These are phyloP conservation scores for Mythimna lalbum DNA, from an alignment of 2,888 invertebrate genomes.

Conservation along the genomic window DNA sequence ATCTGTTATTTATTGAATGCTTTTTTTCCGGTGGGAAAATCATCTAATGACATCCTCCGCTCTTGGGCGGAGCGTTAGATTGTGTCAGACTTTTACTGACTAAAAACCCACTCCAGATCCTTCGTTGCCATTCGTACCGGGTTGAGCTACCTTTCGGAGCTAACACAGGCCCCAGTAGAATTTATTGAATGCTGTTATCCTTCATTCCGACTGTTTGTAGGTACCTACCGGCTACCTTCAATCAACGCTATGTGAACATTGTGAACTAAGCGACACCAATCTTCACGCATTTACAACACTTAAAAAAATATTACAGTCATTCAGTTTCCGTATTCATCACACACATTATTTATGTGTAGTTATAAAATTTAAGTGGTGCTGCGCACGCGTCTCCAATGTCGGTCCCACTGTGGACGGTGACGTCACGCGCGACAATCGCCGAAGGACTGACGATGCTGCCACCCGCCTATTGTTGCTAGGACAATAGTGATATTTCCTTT, in stretches of 20 bases:
- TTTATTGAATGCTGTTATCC: not conserved
- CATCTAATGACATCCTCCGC: too few relatives aligned
- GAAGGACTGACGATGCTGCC: conserved; percentile 69
- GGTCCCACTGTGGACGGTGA: conserved; percentile 83
- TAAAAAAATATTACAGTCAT: conserved; percentile 38
- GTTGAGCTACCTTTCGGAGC: too few relatives aligned
- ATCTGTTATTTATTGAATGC: not conserved
- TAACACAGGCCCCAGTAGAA: too few relatives aligned
- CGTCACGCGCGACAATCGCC: conserved; percentile 71
- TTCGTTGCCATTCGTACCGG: too few relatives aligned
- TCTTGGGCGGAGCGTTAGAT: too few relatives aligned
- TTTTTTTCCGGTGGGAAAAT: too few relatives aligned
- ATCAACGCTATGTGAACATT: conserved; percentile 16
- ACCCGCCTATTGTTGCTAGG: conserved; percentile 71
- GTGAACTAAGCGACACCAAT: conserved; percentile 20
- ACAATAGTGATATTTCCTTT: conserved; percentile 76
- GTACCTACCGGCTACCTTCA: too few relatives aligned
- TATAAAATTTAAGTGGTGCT: conserved; percentile 58
- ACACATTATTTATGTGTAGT: conserved; percentile 51
- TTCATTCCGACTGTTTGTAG: not conserved
- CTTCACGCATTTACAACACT: conserved; percentile 19
- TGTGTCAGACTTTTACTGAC: too few relatives aligned
- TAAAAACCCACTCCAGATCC: too few relatives aligned
- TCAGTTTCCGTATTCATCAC: conserved; percentile 55
- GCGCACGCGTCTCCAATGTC: conserved; percentile 78